These are phyloP conservation scores for Lamprotornis superbus DNA, from an alignment of 2,113 vertebrate genomes.

Conservation along the genomic window DNA sequence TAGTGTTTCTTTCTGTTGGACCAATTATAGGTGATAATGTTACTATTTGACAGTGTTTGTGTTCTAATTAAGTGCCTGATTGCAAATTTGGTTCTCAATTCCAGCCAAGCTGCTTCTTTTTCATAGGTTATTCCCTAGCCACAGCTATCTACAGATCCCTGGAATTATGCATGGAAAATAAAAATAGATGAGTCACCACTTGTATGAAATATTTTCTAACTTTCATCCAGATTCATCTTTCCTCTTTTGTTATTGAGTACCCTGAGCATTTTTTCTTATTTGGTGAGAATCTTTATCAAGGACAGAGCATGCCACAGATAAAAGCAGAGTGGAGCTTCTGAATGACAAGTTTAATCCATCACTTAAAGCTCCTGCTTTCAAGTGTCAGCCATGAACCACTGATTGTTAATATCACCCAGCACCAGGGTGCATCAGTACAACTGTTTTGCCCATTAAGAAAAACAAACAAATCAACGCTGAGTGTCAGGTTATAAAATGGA, in stretches of 20 bases:
- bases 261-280: slow-evolving; percentile 35
- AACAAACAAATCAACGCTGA: slow-evolving; percentile 48
- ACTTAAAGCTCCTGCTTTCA: slow-evolving; percentile 23
- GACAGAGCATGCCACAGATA: slow-evolving; percentile 41
- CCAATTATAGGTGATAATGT: slow-evolving; percentile 72
- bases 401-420: slow-evolving; percentile 20
- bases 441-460: slow-evolving; percentile 28
- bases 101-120: slow-evolving; percentile 34
- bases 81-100: slow-evolving; percentile 41
- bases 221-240: slow-evolving; percentile 29
- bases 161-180: slow-evolving; percentile 17
- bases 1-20: slow-evolving; percentile 61
- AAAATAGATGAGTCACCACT: slow-evolving; percentile 47
- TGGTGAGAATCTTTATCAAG: slow-evolving; percentile 52
- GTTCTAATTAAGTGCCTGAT: slow-evolving; percentile 68
- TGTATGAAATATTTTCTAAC: slow-evolving; percentile 14
- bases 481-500: slow-evolving; percentile 4
- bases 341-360: slow-evolving; percentile 61
- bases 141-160: neutral
- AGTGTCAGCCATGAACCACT: slow-evolving; percentile 22
- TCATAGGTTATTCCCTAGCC: neutral
- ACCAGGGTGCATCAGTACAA: slow-evolving; percentile 26
- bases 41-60: slow-evolving; percentile 63
- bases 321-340: slow-evolving; percentile 24
- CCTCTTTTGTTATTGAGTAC: neutral